Evolutionary conservation across 2,113 vertebrate species (phyloP), one percentile per base, ranked within the genome.

Genomic region (Phasianus colchicus): DNA sequence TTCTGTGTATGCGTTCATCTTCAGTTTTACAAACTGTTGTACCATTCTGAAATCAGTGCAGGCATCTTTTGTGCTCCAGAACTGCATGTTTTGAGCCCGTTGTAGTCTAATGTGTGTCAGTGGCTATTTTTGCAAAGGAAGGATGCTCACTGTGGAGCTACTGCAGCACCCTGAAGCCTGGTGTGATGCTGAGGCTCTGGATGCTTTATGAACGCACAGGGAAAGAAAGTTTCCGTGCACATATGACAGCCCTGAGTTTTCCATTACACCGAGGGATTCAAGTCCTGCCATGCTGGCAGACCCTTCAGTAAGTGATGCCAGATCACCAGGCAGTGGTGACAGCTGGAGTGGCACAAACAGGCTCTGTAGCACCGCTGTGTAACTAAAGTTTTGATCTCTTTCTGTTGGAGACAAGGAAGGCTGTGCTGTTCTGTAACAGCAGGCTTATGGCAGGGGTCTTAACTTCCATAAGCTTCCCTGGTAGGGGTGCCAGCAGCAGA

Each of bases 361-460:
- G 42, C 11, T 6, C 38, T 47, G 72, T 25, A 65, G 22, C 38
- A 17, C 32, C 27, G 24, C 34, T 83, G 72, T 16, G 2, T 1
- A 16, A 24, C 48, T 8, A 8, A 61, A n/a, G 32, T 18, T 42
- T 42, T 1, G 0, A 0, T 29, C 38, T 1, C 38, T 6, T 32
- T 43, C 5, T 34, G 15, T 8, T 69, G 64, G n/a, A 73, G 50
- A 25, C 64, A 66, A 22, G 84, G 45, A 47, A 13, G 12, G 22
- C 14, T 43, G 16, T 27, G 3, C 58, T 38, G 27, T 54, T 89
- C 64, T 45, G 67, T 27, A 29, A 40, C 61, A 77, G 7, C 3
- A 12, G 45, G 16, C 10, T 78, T 2, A 0, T 60, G 61, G 16
- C 54, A n/a, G 66, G 25, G 1, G 0, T 11, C 27, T 29, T 30